phyloP scores from a whole-genome alignment of 2,113 vertebrate species.

The Dryoscopus gambensis region DNA sequence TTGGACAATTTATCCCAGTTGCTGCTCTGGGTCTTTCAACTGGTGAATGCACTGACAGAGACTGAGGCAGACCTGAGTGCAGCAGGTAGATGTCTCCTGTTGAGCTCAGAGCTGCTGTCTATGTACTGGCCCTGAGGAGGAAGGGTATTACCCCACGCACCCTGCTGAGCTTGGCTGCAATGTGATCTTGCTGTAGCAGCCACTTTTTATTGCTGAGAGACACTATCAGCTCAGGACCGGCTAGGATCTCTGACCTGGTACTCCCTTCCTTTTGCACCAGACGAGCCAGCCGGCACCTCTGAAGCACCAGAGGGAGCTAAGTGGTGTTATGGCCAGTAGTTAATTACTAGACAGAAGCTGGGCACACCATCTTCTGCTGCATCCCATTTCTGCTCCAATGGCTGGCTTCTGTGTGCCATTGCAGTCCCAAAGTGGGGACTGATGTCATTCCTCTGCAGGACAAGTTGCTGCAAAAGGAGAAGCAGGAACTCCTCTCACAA shows the following conservation, averaged over 20 bases:
- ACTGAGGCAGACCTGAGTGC: background rate
- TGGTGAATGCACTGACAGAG: background rate
- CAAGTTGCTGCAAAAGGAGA: background rate
- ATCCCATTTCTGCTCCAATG: background rate
- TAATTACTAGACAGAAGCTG: background rate
- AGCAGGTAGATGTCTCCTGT: background rate
- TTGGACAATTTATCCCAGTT: background rate
- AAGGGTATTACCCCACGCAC: background rate
- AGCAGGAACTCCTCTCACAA: background rate
- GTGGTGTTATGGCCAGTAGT: background rate
- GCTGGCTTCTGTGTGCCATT: background rate
- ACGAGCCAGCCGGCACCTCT: background rate
- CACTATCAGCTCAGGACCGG: background rate
- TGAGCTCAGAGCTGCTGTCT: background rate
- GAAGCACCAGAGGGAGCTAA: background rate
- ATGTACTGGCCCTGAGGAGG: background rate
- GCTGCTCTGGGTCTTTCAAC: background rate
- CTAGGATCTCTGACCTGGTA: background rate
- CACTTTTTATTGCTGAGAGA: background rate
- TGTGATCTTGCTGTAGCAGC: background rate
- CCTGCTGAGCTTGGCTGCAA: background rate
- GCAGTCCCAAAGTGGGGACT: background rate
- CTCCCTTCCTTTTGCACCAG: background rate
- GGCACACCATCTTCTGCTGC: background rate
- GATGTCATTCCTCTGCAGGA: background rate